Evolutionary conservation across 2,888 invertebrate species (phyloP).

Genomic region (Automeris io): DNA sequence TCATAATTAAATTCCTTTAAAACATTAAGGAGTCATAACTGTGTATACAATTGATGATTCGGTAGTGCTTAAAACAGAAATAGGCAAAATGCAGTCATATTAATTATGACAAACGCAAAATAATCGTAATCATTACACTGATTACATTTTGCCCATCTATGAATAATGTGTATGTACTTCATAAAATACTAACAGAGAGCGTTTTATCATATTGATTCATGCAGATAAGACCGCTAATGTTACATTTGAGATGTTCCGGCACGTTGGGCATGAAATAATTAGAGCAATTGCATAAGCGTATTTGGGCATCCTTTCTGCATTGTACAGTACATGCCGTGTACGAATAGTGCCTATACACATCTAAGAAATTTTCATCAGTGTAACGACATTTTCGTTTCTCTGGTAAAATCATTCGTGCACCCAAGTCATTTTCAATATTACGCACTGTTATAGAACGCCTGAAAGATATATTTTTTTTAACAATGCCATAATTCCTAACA

Average conservation of each 20-base stretch:
- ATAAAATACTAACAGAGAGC: slow-evolving; percentile 72
- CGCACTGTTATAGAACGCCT: slow-evolving; percentile 76
- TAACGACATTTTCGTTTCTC: slow-evolving; percentile 85
- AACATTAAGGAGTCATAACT: too few species aligned
- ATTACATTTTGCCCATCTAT: too few species aligned
- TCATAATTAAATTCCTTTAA: too few species aligned
- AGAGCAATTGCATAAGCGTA: slow-evolving; percentile 81
- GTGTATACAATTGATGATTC: too few species aligned
- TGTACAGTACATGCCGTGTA: slow-evolving; percentile 84
- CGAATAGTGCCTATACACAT: slow-evolving; percentile 81
- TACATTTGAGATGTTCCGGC: slow-evolving; percentile 74
- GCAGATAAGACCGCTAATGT: slow-evolving; percentile 81
- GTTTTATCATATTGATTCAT: slow-evolving; percentile 79
- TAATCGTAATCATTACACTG: slow-evolving; percentile 2
- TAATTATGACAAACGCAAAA: too few species aligned
- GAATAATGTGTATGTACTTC: too few species aligned
- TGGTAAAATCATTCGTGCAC: slow-evolving; percentile 78
- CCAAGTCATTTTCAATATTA: slow-evolving; percentile 83
- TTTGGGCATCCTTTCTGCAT: slow-evolving; percentile 82
- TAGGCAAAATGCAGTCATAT: too few species aligned
- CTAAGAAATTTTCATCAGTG: slow-evolving; percentile 77
- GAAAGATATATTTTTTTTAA: too few species aligned
- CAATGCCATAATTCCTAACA: too few species aligned
- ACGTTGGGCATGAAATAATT: slow-evolving; percentile 84
- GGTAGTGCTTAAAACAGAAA: too few species aligned